phyloP scores from a whole-genome alignment of 2,113 vertebrate genomes.

The Muscicapa adusta region DNA sequence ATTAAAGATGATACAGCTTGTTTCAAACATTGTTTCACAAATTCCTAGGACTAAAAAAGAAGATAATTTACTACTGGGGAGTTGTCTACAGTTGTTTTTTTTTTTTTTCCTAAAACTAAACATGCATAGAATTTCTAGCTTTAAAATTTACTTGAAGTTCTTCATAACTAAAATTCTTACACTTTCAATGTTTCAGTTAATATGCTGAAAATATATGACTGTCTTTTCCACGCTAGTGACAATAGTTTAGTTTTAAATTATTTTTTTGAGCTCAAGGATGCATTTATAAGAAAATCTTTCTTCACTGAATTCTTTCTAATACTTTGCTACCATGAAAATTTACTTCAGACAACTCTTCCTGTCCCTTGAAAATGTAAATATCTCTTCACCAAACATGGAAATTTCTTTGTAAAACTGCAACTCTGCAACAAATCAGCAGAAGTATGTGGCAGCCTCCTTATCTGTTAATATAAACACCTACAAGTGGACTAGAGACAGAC shows the following conservation, averaged over 20 bases:
- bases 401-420: neutral
- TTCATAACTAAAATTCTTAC: neutral
- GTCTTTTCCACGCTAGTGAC: neutral
- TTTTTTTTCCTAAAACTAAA: neutral
- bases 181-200: neutral
- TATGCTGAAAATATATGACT: neutral
- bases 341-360: neutral
- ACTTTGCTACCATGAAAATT: neutral
- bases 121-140: neutral
- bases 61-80: neutral
- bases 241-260: neutral
- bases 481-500: neutral
- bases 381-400: neutral
- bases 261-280: neutral
- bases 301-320: neutral
- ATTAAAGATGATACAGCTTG: neutral
- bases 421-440: neutral
- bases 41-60: neutral
- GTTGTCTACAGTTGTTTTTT: neutral
- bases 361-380: neutral
- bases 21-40: neutral
- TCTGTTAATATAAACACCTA: neutral
- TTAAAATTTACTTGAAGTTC: neutral
- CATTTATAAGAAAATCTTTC: neutral
- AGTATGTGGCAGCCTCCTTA: neutral